Percentiles rank a stretch among this genome's conserved stretches.
Evolutionary conservation across 2,888 invertebrate species (phyloP).

Genomic region (Parelbella ahira): DNA sequence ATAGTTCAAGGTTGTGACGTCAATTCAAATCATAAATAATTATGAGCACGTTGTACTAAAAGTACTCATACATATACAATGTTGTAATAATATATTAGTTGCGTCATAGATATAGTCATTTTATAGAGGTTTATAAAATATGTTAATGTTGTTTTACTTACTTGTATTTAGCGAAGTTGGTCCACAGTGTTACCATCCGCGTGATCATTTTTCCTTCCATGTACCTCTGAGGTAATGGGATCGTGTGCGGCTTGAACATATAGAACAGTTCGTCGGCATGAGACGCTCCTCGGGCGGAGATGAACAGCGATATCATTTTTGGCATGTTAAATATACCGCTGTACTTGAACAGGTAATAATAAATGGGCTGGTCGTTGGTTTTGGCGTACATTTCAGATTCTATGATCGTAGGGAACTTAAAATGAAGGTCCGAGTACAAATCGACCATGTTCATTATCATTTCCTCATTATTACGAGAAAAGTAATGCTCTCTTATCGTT

Average conservation of each 20-base stretch:
- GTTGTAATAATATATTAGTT: no score
- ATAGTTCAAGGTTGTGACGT: no score
- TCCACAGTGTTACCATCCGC: conserved; percentile 67
- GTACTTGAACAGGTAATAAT: conserved; percentile 65
- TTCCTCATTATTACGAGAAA: conserved; percentile 52
- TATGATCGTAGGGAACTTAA: conserved; percentile 60
- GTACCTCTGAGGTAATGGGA: conserved; percentile 56
- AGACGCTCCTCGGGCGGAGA: conserved; percentile 53
- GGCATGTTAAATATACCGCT: conserved; percentile 62
- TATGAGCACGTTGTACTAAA: no score
- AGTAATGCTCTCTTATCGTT: conserved; percentile 51
- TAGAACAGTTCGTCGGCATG: conserved; percentile 72
- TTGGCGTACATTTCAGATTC: conserved; percentile 57
- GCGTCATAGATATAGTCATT: no score
- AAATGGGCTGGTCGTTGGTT: conserved; percentile 60
- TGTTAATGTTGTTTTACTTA: no score
- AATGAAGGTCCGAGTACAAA: conserved; percentile 64
- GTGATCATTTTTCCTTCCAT: conserved; percentile 56
- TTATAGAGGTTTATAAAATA: no score
- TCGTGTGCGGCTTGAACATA: conserved; percentile 61
- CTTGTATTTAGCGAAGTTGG: conserved; percentile 72
- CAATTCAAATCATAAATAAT: no score
- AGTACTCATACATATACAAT: no score
- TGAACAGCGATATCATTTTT: conserved; percentile 57
- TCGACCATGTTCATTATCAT: conserved; percentile 65